phyloP scores from a whole-genome alignment of 2,888 invertebrate species.

The Beris chalybata region DNA sequence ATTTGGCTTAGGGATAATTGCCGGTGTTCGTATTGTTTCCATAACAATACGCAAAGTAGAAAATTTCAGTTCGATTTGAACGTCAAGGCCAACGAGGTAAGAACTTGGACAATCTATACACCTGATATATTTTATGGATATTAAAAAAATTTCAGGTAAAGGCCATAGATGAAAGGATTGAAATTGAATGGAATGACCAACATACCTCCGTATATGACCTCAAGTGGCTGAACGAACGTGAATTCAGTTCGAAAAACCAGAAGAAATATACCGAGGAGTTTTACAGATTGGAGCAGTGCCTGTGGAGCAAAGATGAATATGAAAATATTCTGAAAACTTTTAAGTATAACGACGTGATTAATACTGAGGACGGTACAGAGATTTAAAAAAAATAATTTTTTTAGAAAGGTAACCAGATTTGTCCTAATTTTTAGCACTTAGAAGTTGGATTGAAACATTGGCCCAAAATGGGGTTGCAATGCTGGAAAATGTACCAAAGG shows the following conservation, averaged over 20 bases:
- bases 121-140: too few relatives aligned
- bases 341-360: constrained; percentile 60
- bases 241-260: constrained; percentile 59
- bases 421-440: constrained; percentile 44
- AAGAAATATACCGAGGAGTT: constrained; percentile 57
- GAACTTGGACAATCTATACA: neutral
- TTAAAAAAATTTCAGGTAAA: neutral
- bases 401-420: too few relatives aligned
- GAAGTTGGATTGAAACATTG: constrained; percentile 64
- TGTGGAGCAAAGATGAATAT: constrained; percentile 63
- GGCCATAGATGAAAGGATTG: constrained; percentile 25
- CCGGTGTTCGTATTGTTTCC: constrained; percentile 67
- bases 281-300: constrained; percentile 59
- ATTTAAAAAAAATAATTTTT: too few relatives aligned
- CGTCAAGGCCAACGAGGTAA: neutral
- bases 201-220: constrained; percentile 62
- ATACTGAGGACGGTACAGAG: constrained; percentile 55
- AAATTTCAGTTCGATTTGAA: constrained; percentile 57
- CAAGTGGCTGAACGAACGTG: constrained; percentile 64
- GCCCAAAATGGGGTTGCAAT: constrained; percentile 68
- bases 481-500: constrained; percentile 62
- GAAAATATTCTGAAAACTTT: constrained; percentile 57
- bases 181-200: constrained; percentile 65
- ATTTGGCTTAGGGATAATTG: constrained; percentile 77
- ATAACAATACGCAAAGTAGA: constrained; percentile 63